Percentiles rank a stretch among this genome's conserved stretches.
Evolutionary conservation across 2,888 invertebrate species (phyloP).

Genomic region (Chrysodeixis includens): DNA sequence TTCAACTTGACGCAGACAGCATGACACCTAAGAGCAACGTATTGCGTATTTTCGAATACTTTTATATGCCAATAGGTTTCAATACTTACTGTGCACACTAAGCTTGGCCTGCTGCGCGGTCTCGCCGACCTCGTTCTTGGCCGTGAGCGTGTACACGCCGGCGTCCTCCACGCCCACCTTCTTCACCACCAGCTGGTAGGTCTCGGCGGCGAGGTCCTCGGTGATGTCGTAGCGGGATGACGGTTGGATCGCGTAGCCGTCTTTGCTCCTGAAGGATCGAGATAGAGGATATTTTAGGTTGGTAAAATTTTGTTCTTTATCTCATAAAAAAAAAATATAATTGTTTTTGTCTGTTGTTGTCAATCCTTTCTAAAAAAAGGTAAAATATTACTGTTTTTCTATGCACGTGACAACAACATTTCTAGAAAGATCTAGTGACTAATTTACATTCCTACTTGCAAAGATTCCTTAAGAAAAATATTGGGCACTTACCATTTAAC

Average conservation of each 20-base stretch:
- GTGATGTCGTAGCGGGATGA: constrained; percentile 89
- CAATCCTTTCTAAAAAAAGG: too few relatives aligned
- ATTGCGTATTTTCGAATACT: too few relatives aligned
- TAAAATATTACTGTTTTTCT: too few relatives aligned
- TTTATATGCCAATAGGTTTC: too few relatives aligned
- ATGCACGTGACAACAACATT: too few relatives aligned
- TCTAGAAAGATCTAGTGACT: too few relatives aligned
- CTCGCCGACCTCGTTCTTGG: constrained; percentile 94
- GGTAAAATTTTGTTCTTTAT: neutral
- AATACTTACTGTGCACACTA: constrained; percentile 92
- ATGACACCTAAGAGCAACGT: too few relatives aligned
- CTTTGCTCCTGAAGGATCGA: constrained; percentile 87
- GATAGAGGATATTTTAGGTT: neutral
- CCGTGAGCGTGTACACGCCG: constrained; percentile 94
- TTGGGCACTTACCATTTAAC: constrained; percentile 92
- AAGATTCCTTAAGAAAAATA: too few relatives aligned
- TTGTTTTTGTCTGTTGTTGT: too few relatives aligned
- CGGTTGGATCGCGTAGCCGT: constrained; percentile 90
- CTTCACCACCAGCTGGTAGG: constrained; percentile 92
- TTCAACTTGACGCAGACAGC: too few relatives aligned
- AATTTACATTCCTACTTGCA: too few relatives aligned
- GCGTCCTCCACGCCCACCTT: constrained; percentile 92
- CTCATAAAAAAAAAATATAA: too few relatives aligned
- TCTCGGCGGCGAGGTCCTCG: constrained; percentile 90
- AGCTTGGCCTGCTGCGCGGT: constrained; percentile 91